A percentile compares a stretch with the other conserved stretches of the same genome.
Conservation (phyloP, 2,888 invertebrate species). For the Linnaemya tessellans region DNA sequence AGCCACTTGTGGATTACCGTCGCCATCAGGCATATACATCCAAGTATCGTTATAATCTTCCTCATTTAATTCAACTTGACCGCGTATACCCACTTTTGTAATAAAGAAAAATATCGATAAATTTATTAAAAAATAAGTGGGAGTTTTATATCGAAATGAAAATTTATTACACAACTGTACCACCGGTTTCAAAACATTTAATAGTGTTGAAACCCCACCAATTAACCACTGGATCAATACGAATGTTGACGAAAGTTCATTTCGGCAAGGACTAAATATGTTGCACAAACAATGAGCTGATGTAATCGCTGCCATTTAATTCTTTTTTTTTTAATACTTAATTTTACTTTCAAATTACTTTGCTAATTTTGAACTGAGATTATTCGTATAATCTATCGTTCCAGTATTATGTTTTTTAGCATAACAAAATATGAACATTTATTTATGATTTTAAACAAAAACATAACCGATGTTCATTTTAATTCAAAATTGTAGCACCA, state of each 20-base stretch:
- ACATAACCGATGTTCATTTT: not conserved
- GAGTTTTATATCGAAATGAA: not conserved
- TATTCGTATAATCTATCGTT: too few relatives aligned
- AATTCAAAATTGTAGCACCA: not conserved
- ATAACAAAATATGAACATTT: too few relatives aligned
- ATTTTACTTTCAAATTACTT: not conserved
- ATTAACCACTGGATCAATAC: constrained; percentile 79
- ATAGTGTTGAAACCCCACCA: constrained; percentile 78
- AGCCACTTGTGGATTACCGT: constrained; percentile 81
- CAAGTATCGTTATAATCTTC: constrained; percentile 83
- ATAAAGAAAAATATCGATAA: constrained; percentile 13
- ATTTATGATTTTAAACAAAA: not conserved
- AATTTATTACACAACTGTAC: constrained; percentile 76
- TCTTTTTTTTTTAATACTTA: not conserved
- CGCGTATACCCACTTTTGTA: constrained; percentile 78
- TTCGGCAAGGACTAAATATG: constrained; percentile 80
- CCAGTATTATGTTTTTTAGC: too few relatives aligned
- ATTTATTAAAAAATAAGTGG: too few relatives aligned
- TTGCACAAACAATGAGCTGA: constrained; percentile 79
- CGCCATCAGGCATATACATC: constrained; percentile 83
- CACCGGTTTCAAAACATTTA: constrained; percentile 78
- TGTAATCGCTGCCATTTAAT: constrained; percentile 74
- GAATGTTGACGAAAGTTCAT: constrained; percentile 79
- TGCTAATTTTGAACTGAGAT: too few relatives aligned
- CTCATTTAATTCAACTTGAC: constrained; percentile 79